These are phyloP conservation scores for Achatina immaculata DNA, from an alignment of 1,140 invertebrate genomes.

Conservation along the genomic window DNA sequence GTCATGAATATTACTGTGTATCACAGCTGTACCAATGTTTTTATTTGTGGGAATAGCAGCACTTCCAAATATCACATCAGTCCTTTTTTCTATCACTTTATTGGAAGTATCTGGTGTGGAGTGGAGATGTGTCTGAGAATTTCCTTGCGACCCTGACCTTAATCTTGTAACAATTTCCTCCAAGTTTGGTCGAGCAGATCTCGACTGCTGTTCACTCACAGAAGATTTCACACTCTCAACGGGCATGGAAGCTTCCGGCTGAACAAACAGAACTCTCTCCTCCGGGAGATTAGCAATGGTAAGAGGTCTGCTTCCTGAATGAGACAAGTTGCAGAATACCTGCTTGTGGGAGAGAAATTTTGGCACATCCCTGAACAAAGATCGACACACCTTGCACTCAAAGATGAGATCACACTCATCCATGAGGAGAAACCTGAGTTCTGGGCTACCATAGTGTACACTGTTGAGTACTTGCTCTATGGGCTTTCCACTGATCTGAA, in stretches of 20 bases:
- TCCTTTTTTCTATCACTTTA: no score
- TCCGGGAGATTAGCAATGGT: slow-evolving; percentile 20
- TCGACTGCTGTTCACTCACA: slow-evolving; percentile 39
- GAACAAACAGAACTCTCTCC: slow-evolving; percentile 58
- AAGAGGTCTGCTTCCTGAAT: slow-evolving; percentile 29
- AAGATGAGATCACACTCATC: slow-evolving; percentile 87
- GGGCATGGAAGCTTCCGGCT: slow-evolving; percentile 54
- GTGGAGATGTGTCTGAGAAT: no score
- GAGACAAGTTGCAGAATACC: slow-evolving; percentile 78
- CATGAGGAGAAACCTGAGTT: slow-evolving; percentile 76
- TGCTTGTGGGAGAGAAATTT: slow-evolving; percentile 89
- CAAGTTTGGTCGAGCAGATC: no score
- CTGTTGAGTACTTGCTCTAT: slow-evolving; percentile 61
- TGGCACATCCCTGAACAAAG: slow-evolving; percentile 84
- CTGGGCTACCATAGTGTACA: slow-evolving; percentile 60
- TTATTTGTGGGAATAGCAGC: no score
- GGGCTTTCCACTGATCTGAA: slow-evolving; percentile 54
- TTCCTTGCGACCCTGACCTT: no score
- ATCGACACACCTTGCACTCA: slow-evolving; percentile 87
- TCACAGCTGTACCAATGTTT: no score
- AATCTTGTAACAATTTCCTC: no score
- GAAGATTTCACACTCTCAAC: slow-evolving; percentile 42
- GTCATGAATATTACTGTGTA: background rate
- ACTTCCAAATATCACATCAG: no score
- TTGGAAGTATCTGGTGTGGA: no score